Evolutionary conservation across 2,797 vertebrate species (phyloP), one percentile per base, ranked within the genome.

Genomic region (Carapus acus): DNA sequence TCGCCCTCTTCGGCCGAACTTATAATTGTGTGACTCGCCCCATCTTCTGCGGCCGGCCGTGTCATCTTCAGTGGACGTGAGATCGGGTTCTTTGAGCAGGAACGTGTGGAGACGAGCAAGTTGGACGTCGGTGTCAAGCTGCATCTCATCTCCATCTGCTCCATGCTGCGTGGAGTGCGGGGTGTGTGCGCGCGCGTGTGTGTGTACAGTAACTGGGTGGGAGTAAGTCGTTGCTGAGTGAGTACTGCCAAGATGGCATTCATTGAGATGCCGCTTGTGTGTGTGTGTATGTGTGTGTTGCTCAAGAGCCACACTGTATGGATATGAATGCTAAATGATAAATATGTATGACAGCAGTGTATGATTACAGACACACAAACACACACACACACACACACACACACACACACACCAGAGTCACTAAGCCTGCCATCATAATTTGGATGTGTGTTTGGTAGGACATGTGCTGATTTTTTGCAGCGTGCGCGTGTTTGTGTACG

Each of bases 81-180:
- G n/a, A n/a, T n/a, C n/a, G n/a, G n/a, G n/a, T n/a, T n/a, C 42
- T 34, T 4, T 2, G 33, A 55, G 16, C 18, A 6, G 43, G 43
- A 67, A 49, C 43, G 24, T 22, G 13, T 15, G 58, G 17, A 67
- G 11, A 49, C 15, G 27, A 37, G 57, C 31, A 51, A 6, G 29
- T 62, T 50, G 65, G 58, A 68, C 62, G 64, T 72, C 11, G 1
- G 52, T 23, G 42, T 69, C 51, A 49, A 47, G 58, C 43, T 24
- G 11, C 47, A 33, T 51, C 47, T 69, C 36, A 31, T 51, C 11
- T 41, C 2, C 53, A 3, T 46, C 45, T 46, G 43, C 43, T 29
- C 58, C 31, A 44, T 31, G 42, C 33, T 53, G 41, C 22, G 67
- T 57, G 47, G 14, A 54, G 27, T 46, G 31, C 52, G 20, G 31